Conservation (phyloP, 2,888 invertebrate species). For the Melieria crassipennis region DNA sequence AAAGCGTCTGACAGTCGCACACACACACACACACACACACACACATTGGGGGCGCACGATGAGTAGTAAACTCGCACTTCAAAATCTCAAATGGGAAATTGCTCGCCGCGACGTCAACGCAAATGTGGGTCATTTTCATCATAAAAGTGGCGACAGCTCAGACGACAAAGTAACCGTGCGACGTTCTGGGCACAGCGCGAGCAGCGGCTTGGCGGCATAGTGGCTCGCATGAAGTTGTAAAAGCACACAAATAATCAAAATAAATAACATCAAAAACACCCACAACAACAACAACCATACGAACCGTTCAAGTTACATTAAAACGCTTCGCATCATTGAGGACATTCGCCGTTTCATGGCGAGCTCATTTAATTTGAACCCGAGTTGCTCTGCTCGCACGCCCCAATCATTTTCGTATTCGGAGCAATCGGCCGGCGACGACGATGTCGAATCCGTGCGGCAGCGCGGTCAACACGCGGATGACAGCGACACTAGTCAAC, state of each 20-base stretch:
- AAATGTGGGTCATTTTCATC: constrained; percentile 34
- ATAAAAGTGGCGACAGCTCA: constrained; percentile 29
- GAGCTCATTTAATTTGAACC: constrained; percentile 39
- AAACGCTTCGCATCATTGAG: constrained; percentile 29
- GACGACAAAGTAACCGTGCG: constrained; percentile 17
- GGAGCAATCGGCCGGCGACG: too few relatives aligned
- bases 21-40: not conserved
- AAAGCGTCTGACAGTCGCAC: too few relatives aligned
- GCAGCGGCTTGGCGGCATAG: not conserved
- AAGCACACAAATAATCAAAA: not conserved
- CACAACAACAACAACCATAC: not conserved
- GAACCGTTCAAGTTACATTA: constrained; percentile 20
- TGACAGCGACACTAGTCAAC: not conserved
- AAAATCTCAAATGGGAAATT: constrained; percentile 21
- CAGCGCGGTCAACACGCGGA: too few relatives aligned
- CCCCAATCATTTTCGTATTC: too few relatives aligned
- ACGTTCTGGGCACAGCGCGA: not conserved
- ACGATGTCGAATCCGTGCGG: too few relatives aligned
- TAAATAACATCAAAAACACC: not conserved
- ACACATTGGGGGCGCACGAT: not conserved
- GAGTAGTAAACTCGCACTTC: constrained; percentile 22
- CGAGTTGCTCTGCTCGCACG: constrained; percentile 21
- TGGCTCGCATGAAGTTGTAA: not conserved
- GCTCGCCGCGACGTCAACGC: not conserved
- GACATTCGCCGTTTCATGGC: constrained; percentile 31